Conservation (phyloP, 1,140 invertebrate genomes). For the Diorhabda sublineata region DNA sequence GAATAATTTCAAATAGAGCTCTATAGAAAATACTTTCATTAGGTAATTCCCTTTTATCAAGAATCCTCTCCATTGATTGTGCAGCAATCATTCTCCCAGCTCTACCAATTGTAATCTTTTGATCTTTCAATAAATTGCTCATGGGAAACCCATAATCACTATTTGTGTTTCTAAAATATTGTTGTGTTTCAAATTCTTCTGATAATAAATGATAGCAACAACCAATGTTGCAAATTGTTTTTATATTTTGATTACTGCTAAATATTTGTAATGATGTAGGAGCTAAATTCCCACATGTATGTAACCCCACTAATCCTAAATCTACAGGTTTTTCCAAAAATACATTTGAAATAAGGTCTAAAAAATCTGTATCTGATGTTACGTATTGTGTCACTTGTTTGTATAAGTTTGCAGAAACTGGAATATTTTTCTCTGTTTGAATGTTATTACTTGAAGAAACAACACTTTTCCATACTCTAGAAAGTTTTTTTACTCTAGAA, state of each 20-base stretch:
- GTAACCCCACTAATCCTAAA: constrained; percentile 70
- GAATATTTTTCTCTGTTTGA: constrained; percentile 25
- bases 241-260: constrained; percentile 52
- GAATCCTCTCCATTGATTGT: constrained; percentile 67
- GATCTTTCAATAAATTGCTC: constrained; percentile 57
- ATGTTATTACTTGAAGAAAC: constrained; percentile 30
- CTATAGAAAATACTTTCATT: constrained; percentile 66
- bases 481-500: constrained; percentile 57
- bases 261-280: constrained; percentile 73
- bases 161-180: constrained; percentile 25
- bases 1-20: constrained; percentile 66
- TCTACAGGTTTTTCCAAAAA: constrained; percentile 46
- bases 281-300: constrained; percentile 85
- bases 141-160: constrained; percentile 61
- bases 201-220: constrained; percentile 87
- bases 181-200: constrained; percentile 54
- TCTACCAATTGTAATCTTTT: constrained; percentile 58
- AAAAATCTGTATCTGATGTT: constrained; percentile 51
- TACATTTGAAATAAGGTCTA: constrained; percentile 47
- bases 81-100: constrained; percentile 80
- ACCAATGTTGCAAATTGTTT: constrained; percentile 72
- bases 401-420: constrained; percentile 38
- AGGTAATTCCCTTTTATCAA: constrained; percentile 54
- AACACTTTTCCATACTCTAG: constrained; percentile 51
- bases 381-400: constrained; percentile 51